Evolutionary conservation across 2,113 vertebrate species (phyloP).

Genomic region (Forbesichthys agassizii): DNA sequence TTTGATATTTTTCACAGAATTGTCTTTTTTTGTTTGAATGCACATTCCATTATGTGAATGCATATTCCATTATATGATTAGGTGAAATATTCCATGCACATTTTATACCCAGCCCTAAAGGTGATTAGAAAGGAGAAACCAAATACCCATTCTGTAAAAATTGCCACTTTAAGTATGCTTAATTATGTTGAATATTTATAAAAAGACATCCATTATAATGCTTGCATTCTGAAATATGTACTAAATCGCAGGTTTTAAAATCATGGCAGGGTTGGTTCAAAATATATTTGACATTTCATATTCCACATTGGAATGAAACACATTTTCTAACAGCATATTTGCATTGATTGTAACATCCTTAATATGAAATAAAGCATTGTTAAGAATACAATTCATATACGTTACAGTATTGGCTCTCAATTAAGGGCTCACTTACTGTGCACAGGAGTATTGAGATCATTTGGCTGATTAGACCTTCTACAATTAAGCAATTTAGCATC

Average conservation of each 20-base stretch:
- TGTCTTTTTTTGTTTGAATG: neutral
- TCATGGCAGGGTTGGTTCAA: no score
- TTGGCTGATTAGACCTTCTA: no score
- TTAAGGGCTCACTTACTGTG: neutral
- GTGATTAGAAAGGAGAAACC: conserved; percentile 22
- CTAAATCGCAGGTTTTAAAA: no score
- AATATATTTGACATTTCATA: neutral
- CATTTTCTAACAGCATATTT: no score
- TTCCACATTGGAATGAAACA: conserved; percentile 11
- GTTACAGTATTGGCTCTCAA: neutral
- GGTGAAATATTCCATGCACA: neutral
- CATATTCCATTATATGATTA: conserved; percentile 5
- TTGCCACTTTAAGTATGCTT: neutral
- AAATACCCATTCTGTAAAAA: conserved; percentile 2
- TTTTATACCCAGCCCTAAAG: conserved; percentile 40
- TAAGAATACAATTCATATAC: conserved; percentile 1
- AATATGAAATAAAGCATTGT: neutral
- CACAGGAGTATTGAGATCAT: neutral
- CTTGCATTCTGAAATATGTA: no score
- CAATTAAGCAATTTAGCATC: no score
- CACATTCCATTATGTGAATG: neutral
- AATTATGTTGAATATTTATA: neutral
- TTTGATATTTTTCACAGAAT: neutral
- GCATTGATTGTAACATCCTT: no score
- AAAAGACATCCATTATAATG: no score